Evolutionary conservation across 30 jellyfish, hydroid and myxozoan species (phyloP).

Genomic region (Aurelia sp.): DNA sequence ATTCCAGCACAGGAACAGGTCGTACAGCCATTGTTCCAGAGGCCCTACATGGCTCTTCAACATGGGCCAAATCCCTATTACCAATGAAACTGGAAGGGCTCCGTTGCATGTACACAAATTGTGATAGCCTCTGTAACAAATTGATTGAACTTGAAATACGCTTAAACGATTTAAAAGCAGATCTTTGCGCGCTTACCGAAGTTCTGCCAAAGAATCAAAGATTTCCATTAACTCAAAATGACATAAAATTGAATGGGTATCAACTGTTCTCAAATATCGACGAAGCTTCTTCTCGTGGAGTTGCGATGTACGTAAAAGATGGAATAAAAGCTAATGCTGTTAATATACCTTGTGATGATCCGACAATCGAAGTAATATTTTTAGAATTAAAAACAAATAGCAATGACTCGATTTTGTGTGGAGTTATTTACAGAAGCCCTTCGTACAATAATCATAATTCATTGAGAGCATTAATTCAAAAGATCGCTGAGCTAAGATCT

Average conservation of each 20-base stretch:
- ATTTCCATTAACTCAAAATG: background rate
- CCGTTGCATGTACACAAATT: background rate
- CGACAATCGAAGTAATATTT: background rate
- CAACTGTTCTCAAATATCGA: background rate
- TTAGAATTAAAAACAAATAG: background rate
- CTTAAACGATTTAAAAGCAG: background rate
- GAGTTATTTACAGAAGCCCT: conserved; percentile 27
- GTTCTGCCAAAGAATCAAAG: background rate
- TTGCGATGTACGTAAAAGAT: background rate
- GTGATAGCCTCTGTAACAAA: background rate
- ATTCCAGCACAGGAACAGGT: too few species aligned
- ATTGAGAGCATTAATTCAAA: background rate
- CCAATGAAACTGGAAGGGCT: too few species aligned
- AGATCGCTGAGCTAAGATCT: background rate
- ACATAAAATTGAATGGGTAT: background rate
- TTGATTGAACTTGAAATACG: background rate
- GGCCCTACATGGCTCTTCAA: too few species aligned
- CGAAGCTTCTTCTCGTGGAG: background rate
- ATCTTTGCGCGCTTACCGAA: background rate
- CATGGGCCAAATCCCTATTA: too few species aligned
- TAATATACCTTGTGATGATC: background rate
- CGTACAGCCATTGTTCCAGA: too few species aligned
- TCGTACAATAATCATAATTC: conserved; percentile 11
- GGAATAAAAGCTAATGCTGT: background rate
- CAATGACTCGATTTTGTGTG: background rate